Percentiles rank a stretch among this genome's conserved stretches.
These are phyloP conservation scores for Sebastes dallii DNA, from an alignment of 2,797 vertebrate species.

Conservation along the genomic window DNA sequence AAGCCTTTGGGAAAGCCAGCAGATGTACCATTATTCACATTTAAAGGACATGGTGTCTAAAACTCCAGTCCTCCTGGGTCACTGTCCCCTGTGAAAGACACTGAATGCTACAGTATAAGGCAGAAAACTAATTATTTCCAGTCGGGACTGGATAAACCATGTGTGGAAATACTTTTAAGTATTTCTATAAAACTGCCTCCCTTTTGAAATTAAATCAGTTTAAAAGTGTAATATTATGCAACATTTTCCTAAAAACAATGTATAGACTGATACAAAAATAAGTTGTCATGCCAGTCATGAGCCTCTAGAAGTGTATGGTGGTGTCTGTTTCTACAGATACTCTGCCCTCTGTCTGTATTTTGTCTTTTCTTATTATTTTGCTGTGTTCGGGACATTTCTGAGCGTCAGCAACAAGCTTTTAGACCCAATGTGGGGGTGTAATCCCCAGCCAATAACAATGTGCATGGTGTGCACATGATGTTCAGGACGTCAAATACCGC, in stretches of 20 bases:
- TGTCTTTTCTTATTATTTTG: rapidly evolving
- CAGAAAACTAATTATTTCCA: background rate
- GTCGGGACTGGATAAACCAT: background rate
- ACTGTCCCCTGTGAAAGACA: background rate
- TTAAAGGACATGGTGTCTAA: background rate
- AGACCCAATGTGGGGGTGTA: no score
- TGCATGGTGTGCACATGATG: background rate
- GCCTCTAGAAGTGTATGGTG: rapidly evolving
- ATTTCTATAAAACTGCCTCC: background rate
- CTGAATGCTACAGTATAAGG: background rate
- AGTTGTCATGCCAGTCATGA: no score
- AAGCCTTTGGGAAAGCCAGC: background rate
- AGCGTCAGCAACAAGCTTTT: rapidly evolving
- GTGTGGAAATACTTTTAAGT: background rate
- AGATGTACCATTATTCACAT: background rate
- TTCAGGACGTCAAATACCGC: background rate
- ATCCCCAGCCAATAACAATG: no score
- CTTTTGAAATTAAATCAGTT: background rate
- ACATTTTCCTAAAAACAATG: no score
- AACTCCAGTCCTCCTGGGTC: background rate
- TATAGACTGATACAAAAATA: no score
- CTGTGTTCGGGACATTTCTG: no score
- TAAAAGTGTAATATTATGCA: background rate
- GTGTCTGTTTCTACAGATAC: no score
- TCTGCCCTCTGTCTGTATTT: no score